Percentiles rank a stretch among this genome's conserved stretches.
phyloP scores from a whole-genome alignment of 2,113 vertebrate species.

The Laticauda colubrina region DNA sequence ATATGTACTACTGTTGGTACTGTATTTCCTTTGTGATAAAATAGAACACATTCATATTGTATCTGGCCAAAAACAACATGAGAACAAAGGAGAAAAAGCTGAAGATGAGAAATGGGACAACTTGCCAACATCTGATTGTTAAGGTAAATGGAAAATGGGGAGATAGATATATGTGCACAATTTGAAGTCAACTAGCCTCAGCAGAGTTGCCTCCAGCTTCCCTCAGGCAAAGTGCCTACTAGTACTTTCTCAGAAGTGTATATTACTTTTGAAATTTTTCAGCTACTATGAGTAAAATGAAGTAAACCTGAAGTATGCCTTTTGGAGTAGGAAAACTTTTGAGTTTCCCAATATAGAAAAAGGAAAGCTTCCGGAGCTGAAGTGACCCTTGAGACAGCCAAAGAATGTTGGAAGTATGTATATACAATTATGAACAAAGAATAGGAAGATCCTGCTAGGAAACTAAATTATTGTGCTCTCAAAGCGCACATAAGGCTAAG shows the following conservation, averaged over 20 bases:
- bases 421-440: background rate
- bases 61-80: background rate
- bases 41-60: background rate
- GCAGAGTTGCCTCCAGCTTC: background rate
- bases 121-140: background rate
- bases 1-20: background rate
- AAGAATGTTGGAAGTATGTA: background rate
- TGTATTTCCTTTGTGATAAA: background rate
- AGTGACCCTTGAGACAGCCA: background rate
- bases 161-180: background rate
- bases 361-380: background rate
- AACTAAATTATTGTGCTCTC: background rate
- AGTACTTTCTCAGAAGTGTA: background rate
- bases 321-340: background rate
- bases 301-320: background rate
- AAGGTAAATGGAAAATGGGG: background rate
- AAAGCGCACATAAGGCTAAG: background rate
- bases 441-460: background rate
- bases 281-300: background rate
- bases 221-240: slow-evolving; percentile 6
- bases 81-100: no score
- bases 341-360: background rate
- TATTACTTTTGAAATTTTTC: background rate
- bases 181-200: background rate
- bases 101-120: background rate